Conservation (phyloP, 2,113 vertebrate species). For the Seriola aureovittata region DNA sequence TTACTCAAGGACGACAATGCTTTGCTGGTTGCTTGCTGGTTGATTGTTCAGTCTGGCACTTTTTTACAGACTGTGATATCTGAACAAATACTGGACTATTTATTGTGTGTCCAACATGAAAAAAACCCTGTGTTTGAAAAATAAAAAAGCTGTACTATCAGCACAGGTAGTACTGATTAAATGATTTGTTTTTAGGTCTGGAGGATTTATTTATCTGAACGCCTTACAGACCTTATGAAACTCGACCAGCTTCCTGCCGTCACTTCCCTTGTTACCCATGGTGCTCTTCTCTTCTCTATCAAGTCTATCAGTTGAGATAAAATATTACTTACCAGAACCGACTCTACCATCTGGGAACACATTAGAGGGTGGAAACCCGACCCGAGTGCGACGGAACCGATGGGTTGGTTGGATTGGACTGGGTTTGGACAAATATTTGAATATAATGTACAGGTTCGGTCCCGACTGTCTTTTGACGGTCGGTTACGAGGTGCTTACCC, state of each 20-base stretch:
- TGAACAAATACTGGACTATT: neutral
- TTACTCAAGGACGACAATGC: neutral
- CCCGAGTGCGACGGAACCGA: too few species aligned
- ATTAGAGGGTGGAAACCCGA: too few species aligned
- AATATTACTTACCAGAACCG: neutral
- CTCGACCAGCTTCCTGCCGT: neutral
- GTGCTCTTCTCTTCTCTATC: neutral
- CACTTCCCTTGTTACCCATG: too few species aligned
- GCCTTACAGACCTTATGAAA: neutral
- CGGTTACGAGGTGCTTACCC: too few species aligned
- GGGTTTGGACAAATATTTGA: too few species aligned
- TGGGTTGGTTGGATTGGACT: too few species aligned
- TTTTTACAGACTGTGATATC: neutral
- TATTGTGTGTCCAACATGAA: neutral
- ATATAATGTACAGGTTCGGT: too few species aligned
- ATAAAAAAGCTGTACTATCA: neutral
- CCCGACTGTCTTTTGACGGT: too few species aligned
- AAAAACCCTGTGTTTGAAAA: neutral
- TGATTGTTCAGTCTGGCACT: neutral
- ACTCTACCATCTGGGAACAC: too few species aligned
- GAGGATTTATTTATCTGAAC: neutral
- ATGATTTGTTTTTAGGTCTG: neutral
- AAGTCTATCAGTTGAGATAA: neutral
- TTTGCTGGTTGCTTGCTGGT: too few species aligned
- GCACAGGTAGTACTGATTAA: neutral